phyloP scores from a whole-genome alignment of 2,797 vertebrate genomes.

The Lerista edwardsae region DNA sequence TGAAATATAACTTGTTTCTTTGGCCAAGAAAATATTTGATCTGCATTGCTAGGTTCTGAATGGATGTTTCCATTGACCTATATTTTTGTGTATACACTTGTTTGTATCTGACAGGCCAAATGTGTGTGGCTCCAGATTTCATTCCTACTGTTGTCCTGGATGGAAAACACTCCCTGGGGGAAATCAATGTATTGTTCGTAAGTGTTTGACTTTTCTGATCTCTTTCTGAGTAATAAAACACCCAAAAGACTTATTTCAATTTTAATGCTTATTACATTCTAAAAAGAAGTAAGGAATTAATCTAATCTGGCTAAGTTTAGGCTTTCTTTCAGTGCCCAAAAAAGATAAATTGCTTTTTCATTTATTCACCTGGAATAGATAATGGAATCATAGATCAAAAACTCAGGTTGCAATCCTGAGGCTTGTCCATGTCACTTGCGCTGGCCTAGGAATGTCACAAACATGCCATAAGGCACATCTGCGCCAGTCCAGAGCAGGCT shows the following conservation, averaged over 20 bases:
- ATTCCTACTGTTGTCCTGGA: conserved; percentile 82
- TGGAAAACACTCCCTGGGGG: conserved; percentile 82
- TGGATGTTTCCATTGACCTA: not conserved
- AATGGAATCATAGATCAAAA: not conserved
- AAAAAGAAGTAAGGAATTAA: conserved; percentile 13
- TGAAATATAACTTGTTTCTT: not conserved
- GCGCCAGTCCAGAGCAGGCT: no score
- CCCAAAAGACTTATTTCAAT: not conserved
- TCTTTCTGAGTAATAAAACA: not conserved
- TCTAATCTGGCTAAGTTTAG: not conserved
- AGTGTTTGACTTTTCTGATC: conserved; percentile 68
- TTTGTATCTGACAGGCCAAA: conserved; percentile 76
- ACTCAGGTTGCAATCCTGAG: not conserved
- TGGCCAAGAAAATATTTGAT: not conserved
- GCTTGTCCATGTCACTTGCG: no score
- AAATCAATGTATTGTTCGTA: conserved; percentile 83
- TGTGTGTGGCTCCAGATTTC: conserved; percentile 82
- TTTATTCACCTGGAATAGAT: not conserved
- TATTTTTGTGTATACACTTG: not conserved
- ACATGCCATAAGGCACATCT: no score
- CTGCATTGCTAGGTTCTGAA: not conserved
- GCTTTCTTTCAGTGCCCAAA: not conserved
- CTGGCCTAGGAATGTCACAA: no score
- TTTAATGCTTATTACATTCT: not conserved
- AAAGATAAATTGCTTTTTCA: accelerated